A percentile compares a stretch with the other conserved stretches of the same genome.
These are phyloP conservation scores for Molanna angustata DNA, from an alignment of 2,888 invertebrate genomes.

Conservation along the genomic window DNA sequence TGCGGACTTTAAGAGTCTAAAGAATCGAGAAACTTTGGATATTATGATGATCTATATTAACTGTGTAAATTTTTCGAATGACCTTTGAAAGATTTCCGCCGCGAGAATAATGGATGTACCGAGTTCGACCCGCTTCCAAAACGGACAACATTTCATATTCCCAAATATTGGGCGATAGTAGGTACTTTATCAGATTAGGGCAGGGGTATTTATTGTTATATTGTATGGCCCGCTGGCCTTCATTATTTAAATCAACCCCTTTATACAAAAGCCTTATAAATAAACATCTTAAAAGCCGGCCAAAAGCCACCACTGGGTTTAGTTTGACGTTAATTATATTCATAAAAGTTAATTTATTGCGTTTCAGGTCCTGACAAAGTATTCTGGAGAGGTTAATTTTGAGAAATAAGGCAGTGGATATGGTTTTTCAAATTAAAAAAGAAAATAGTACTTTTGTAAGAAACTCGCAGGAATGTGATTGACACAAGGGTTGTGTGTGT, in stretches of 20 bases:
- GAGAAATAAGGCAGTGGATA: background rate
- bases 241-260: constrained; percentile 15
- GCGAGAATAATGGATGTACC: background rate
- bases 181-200: constrained; percentile 7
- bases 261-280: constrained; percentile 11
- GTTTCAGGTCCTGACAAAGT: background rate
- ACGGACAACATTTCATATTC: constrained; percentile 9
- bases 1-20: too few relatives aligned
- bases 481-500: too few relatives aligned
- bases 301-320: constrained; percentile 5
- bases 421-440: too few relatives aligned
- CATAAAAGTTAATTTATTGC: constrained; percentile 11
- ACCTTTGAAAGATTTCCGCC: too few relatives aligned
- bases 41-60: too few relatives aligned
- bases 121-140: background rate
- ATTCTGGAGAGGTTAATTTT: background rate
- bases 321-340: constrained; percentile 14
- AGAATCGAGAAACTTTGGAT: too few relatives aligned
- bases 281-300: constrained; percentile 13
- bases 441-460: too few relatives aligned
- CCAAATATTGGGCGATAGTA: constrained; percentile 5
- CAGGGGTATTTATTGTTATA: constrained; percentile 11
- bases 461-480: too few relatives aligned
- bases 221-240: constrained; percentile 1
- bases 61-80: too few relatives aligned